A percentile compares a stretch with the other conserved stretches of the same genome.
These are phyloP conservation scores for Rachycentron canadum DNA, from an alignment of 2,797 vertebrate species.

Conservation along the genomic window DNA sequence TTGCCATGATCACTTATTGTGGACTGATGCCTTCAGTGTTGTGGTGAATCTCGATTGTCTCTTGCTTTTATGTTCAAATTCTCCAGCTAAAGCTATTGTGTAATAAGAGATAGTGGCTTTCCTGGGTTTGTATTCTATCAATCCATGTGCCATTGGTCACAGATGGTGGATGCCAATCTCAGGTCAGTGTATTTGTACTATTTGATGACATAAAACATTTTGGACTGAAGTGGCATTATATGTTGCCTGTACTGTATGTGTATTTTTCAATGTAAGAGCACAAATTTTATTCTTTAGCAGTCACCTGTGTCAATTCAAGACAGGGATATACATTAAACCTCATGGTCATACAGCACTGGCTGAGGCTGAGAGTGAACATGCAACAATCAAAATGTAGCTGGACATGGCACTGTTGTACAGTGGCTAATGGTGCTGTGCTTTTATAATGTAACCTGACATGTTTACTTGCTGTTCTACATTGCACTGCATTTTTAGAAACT, in stretches of 20 bases:
- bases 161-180: conserved; percentile 50
- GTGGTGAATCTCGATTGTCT: conserved; percentile 20
- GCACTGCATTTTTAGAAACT: conserved; percentile 63
- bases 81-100: conserved; percentile 22
- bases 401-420: conserved; percentile 67
- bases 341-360: conserved; percentile 2
- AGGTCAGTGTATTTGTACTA: conserved; percentile 51
- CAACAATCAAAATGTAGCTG: conserved; percentile 45
- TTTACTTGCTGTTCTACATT: conserved; percentile 65
- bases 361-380: conserved; percentile 14
- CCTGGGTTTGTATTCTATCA: conserved; percentile 50
- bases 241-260: conserved; percentile 6
- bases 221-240: conserved; percentile 47
- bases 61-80: conserved; percentile 29
- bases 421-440: conserved; percentile 59
- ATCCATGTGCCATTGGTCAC: conserved; percentile 20
- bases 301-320: conserved; percentile 13
- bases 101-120: conserved; percentile 1
- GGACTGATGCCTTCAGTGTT: conserved; percentile 43
- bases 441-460: conserved; percentile 63
- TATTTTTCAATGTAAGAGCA: conserved; percentile 33
- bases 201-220: conserved; percentile 29
- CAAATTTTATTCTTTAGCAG: conserved; percentile 19
- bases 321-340: background rate
- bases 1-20: conserved; percentile 45